Evolutionary conservation across 2,113 vertebrate species (phyloP), one percentile per base, ranked within the genome.

Genomic region (Camelus dromedarius): DNA sequence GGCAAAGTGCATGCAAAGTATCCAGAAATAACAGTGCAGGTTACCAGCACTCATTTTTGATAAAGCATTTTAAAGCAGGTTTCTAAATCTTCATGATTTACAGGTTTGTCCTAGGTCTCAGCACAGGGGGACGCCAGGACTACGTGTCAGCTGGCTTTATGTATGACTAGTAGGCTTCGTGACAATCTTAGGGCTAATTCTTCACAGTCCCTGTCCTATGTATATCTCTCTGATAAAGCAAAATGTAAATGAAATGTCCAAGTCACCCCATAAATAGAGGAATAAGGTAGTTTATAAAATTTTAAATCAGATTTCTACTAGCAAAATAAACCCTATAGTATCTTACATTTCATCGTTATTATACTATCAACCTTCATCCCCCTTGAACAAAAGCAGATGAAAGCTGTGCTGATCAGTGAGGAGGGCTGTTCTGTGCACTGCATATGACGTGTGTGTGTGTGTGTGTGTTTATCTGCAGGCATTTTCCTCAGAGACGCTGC

Each of bases 221-320:
- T 46, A 8, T 75, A 38, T 75, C 5, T 56, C 9, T 66, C 48
- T 75, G 82, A 69, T 76, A 64, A 91, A 95, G 89, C 32, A 64
- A 84, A 83, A 92, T 67, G 1, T 73, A 91, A 95, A 69, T 54
- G 26, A 76, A 76, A 72, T 91, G 12, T 66, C 48, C 54, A 89
- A 85, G 42, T 46, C 52, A 75, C 30, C 18, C 14, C 18, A 77
- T 83, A 93, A 84, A 70, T 75, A 88, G 81, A 20, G 2, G 56
- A 92, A 66, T 58, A 76, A 76, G 20, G 32, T 82, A 66, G 70
- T 42, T 93, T 87, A 66, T 83, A 46, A 96, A 50, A 19, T 96
- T 96, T 82, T 85, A 66, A 88, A 67, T 89, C 2, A 14, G 20
- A 89, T 82, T 92, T 60, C 18, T 67, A 3, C 30, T 70, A 66